A percentile compares a stretch with the other conserved stretches of the same genome.
Evolutionary conservation across 2,113 vertebrate genomes (phyloP).

Genomic region (Pachypanchax playfairii): DNA sequence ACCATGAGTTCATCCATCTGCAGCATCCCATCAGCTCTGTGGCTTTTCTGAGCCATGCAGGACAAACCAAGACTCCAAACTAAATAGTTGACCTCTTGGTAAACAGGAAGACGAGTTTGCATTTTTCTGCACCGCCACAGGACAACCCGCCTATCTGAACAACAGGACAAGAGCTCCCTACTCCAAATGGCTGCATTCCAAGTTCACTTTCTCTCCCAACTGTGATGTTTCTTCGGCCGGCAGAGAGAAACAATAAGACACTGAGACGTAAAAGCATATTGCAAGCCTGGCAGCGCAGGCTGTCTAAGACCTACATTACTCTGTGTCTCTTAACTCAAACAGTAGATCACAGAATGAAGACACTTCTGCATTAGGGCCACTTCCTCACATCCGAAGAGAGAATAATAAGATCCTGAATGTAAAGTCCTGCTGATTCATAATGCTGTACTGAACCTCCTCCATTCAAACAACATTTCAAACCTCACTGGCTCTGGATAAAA

Average conservation of each 20-base stretch:
- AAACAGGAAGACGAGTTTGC: conserved; percentile 50
- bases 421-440: conserved; percentile 62
- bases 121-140: conserved; percentile 30
- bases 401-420: conserved; percentile 41
- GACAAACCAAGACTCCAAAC: conserved; percentile 44
- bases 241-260: conserved; percentile 25
- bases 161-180: conserved; percentile 24
- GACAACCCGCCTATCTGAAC: conserved; percentile 22
- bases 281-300: conserved; percentile 21
- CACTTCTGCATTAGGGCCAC: conserved; percentile 41
- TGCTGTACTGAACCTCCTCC: conserved; percentile 48
- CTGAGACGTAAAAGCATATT: conserved; percentile 29
- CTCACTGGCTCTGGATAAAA: conserved; percentile 71
- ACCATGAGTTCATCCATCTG: conserved; percentile 38
- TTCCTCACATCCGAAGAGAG: conserved; percentile 24
- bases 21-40: conserved; percentile 48
- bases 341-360: conserved; percentile 41
- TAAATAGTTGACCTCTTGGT: conserved; percentile 58
- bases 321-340: conserved; percentile 30
- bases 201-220: conserved; percentile 31
- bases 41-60: conserved; percentile 45
- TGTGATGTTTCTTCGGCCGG: conserved; percentile 8
- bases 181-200: conserved; percentile 54
- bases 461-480: conserved; percentile 75
- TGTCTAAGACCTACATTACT: conserved; percentile 27